phyloP scores from a whole-genome alignment of 2,888 invertebrate species.

The Noctua fimbriata region DNA sequence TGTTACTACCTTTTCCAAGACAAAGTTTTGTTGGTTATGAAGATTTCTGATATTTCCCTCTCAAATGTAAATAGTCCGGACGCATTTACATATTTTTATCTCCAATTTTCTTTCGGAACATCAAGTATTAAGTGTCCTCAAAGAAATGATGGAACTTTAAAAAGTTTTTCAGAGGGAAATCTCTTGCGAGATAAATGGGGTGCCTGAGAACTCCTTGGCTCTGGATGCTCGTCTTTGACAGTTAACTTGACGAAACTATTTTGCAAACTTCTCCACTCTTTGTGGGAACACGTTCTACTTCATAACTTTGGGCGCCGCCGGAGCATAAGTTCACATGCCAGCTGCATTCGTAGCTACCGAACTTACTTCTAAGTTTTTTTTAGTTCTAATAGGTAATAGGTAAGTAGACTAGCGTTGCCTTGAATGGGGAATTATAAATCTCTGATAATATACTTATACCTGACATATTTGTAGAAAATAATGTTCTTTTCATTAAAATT shows the following conservation, averaged over 20 bases:
- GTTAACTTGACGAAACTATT: constrained; percentile 62
- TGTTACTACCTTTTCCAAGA: constrained; percentile 53
- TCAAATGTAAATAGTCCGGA: constrained; percentile 47
- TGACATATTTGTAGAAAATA: neutral
- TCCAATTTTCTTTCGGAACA: constrained; percentile 53
- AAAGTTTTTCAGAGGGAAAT: constrained; percentile 53
- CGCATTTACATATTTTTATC: constrained; percentile 60
- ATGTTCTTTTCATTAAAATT: neutral
- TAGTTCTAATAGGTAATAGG: neutral
- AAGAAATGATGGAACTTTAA: constrained; percentile 57
- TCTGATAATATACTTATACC: neutral
- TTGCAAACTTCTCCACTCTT: constrained; percentile 58
- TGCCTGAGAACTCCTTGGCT: constrained; percentile 29
- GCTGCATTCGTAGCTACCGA: constrained; percentile 32
- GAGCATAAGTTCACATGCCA: constrained; percentile 36
- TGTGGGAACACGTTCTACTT: constrained; percentile 54
- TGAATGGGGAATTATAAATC: neutral
- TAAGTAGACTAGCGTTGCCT: neutral
- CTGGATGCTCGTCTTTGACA: constrained; percentile 55
- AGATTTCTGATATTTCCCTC: constrained; percentile 38
- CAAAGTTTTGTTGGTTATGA: constrained; percentile 55
- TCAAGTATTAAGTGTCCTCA: constrained; percentile 56
- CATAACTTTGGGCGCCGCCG: constrained; percentile 45
- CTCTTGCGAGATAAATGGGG: constrained; percentile 46
- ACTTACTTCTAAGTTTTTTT: constrained; percentile 28